Percentiles rank a stretch among this genome's conserved stretches.
Conservation (phyloP, 2,888 invertebrate genomes). For the Acrobasis consociella region DNA sequence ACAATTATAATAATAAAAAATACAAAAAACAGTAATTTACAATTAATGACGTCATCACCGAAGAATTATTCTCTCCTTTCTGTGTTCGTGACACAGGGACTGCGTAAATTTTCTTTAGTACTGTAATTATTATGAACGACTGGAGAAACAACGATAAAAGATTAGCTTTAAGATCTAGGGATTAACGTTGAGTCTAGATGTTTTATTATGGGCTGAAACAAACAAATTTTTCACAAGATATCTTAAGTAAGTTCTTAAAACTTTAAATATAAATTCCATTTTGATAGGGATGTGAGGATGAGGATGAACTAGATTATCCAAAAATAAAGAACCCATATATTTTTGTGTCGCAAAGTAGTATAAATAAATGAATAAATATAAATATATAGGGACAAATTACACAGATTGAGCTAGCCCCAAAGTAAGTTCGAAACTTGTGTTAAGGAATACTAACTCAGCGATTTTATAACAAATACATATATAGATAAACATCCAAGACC, state of each 20-base stretch:
- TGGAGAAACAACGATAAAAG: neutral
- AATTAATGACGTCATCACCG: neutral
- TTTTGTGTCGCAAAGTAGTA: too few relatives aligned
- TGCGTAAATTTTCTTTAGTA: constrained; percentile 11
- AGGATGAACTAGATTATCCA: too few relatives aligned
- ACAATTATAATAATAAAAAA: neutral
- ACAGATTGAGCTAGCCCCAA: too few relatives aligned
- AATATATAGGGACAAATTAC: too few relatives aligned
- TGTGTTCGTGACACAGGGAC: neutral
- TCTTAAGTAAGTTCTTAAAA: neutral
- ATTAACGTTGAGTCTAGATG: constrained; percentile 2
- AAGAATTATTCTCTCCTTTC: neutral
- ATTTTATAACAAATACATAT: too few relatives aligned
- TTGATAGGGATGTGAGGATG: too few relatives aligned
- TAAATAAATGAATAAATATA: too few relatives aligned
- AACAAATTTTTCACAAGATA: neutral
- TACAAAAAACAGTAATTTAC: neutral
- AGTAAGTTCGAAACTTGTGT: too few relatives aligned
- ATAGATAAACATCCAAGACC: too few relatives aligned
- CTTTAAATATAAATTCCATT: neutral
- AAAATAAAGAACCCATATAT: too few relatives aligned
- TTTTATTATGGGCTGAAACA: neutral
- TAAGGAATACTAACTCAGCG: too few relatives aligned
- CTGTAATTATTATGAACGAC: constrained; percentile 12
- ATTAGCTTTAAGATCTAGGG: neutral